Base-by-base conservation (phyloP, 2,888 invertebrate species). In the Melinopterus prodromus region DNA sequence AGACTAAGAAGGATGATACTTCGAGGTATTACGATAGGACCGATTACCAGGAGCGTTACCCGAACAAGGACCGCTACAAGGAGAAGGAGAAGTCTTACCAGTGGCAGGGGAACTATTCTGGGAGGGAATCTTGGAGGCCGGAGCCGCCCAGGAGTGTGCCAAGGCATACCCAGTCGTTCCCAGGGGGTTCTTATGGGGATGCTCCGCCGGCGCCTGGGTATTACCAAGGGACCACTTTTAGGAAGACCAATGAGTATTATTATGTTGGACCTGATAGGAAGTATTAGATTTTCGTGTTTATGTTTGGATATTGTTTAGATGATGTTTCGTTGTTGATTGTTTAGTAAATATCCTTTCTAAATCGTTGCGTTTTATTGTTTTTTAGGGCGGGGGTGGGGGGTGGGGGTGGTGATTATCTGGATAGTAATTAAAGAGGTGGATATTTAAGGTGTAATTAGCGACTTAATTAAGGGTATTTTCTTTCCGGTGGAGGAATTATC, bases 1-100 rank as follows among this genome's bases (percentile, higher is more conserved):
- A 79, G 35, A 72, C 69, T 2, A 72, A 75, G 70, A 79, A 78
- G 77, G 79, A 80, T 7, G 69, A 71, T 71, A 7, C 12, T 15
- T n/a, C 26, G n/a, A 37, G 16, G 35, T 16, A 71, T 26, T 26
- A 35, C 35, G 26, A 35, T 26, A 26, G 16, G 26, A 26, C 71
- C 2, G 16, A 71, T 12, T 16, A 71, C 35, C 35, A 71, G 16
- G 71, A 71, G 12, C 71, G 71, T 14, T 71, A 71, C 7, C 15
- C 4, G 4, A 70, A 70, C n/a, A 35, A 71, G 9, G 26, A 71
- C 15, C n/a, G 71, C 5, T 71, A 71, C 15, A 71, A 71, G 35
- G 71, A 71, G 35, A 71, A 71, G 6, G 71, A 71, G 15, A 71
- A 71, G 35, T 14, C 16, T 3, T 71, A 71, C 35, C 71, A 71